These are phyloP conservation scores for Nematopogon swammerdamellus DNA, from an alignment of 2,888 invertebrate species.

Conservation along the genomic window DNA sequence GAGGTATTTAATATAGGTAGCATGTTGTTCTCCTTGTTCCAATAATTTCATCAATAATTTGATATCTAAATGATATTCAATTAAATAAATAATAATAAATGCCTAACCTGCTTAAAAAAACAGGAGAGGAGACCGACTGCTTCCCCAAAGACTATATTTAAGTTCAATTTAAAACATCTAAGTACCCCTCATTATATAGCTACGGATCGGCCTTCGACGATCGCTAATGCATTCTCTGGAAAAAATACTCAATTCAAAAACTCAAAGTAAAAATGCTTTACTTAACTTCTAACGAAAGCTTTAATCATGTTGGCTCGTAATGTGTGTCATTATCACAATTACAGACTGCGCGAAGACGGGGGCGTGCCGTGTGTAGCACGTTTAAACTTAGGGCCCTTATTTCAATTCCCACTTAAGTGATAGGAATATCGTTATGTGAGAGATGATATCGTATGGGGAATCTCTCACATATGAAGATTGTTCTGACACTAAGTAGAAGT, in stretches of 20 bases:
- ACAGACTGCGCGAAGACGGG: background rate
- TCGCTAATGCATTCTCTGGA: background rate
- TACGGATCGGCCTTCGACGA: background rate
- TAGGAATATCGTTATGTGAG: too few relatives aligned
- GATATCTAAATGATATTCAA: too few relatives aligned
- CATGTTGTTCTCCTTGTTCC: background rate
- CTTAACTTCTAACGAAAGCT: slow-evolving; percentile 18
- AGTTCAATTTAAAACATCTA: background rate
- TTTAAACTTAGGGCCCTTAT: too few relatives aligned
- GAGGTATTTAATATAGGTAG: too few relatives aligned
- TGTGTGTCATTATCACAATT: background rate
- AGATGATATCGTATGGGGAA: too few relatives aligned
- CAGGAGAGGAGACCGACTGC: background rate
- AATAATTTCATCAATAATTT: too few relatives aligned
- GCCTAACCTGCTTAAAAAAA: background rate
- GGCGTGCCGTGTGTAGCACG: too few relatives aligned
- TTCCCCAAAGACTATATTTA: background rate
- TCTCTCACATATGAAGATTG: too few relatives aligned
- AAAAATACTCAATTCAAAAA: background rate
- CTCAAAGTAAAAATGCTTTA: slow-evolving; percentile 30
- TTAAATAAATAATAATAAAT: background rate
- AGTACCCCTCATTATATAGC: background rate
- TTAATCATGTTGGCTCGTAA: slow-evolving; percentile 24
- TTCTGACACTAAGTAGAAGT: too few relatives aligned
- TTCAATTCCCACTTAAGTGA: too few relatives aligned